phyloP scores from a whole-genome alignment of 2,888 invertebrate genomes.

The Mamestra brassicae region DNA sequence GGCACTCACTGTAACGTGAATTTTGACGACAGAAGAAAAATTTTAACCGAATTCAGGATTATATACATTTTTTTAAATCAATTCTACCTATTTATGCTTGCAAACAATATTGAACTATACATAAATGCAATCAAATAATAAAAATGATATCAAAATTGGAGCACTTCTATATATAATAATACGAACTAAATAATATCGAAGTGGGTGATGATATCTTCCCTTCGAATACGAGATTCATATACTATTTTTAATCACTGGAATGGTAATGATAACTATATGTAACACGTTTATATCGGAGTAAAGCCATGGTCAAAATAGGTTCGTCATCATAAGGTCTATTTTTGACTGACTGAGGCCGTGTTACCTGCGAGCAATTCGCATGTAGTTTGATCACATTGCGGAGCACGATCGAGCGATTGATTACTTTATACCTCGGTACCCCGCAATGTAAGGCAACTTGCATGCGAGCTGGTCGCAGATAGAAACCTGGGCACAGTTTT shows the following conservation, averaged over 20 bases:
- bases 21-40: slow-evolving; percentile 8
- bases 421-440: too few relatives aligned
- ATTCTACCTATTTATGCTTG: neutral
- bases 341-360: neutral
- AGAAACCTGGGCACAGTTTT: too few relatives aligned
- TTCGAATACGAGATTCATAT: slow-evolving; percentile 57
- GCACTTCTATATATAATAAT: neutral
- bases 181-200: slow-evolving; percentile 20
- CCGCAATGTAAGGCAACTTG: too few relatives aligned
- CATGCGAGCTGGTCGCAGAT: too few relatives aligned
- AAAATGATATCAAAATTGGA: slow-evolving; percentile 8
- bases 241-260: slow-evolving; percentile 54
- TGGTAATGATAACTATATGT: slow-evolving; percentile 35
- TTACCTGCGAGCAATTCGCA: too few relatives aligned
- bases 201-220: slow-evolving; percentile 35
- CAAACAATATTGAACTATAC: neutral
- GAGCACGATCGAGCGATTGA: too few relatives aligned
- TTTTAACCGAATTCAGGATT: neutral
- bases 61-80: neutral
- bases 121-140: neutral
- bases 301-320: too few relatives aligned
- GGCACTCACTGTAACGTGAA: slow-evolving; percentile 53
- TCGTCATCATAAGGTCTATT: too few relatives aligned
- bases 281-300: slow-evolving; percentile 9
- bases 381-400: too few relatives aligned